Percentiles rank a stretch among this genome's conserved stretches.
These are phyloP conservation scores for Tyrophagus putrescentiae DNA, from an alignment of 1,140 invertebrate genomes.

Conservation along the genomic window DNA sequence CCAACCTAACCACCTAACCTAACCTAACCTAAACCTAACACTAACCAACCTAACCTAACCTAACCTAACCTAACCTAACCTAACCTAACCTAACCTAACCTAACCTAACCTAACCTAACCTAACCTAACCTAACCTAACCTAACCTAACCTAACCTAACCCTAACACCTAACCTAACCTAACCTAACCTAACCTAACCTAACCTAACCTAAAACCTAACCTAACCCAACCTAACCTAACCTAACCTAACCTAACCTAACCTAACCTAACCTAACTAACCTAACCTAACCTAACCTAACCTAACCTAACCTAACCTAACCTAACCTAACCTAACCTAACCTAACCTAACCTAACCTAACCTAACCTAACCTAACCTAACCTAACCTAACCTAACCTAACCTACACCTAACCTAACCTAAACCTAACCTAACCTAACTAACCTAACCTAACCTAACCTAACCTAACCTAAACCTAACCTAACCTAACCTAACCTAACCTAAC, in stretches of 20 bases:
- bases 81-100: constrained; percentile 25
- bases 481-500: neutral
- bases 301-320: constrained; percentile 21
- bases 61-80: constrained; percentile 26
- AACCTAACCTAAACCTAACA: too few relatives aligned
- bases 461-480: neutral
- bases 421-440: too few relatives aligned
- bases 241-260: constrained; percentile 26
- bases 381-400: constrained; percentile 23
- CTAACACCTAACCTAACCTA: constrained; percentile 19
- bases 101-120: constrained; percentile 26
- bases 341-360: constrained; percentile 28
- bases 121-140: constrained; percentile 24
- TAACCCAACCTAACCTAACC: constrained; percentile 25
- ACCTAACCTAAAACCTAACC: constrained; percentile 24
- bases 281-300: constrained; percentile 21
- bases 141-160: constrained; percentile 6
- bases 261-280: constrained; percentile 27
- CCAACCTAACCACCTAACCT: too few relatives aligned
- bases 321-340: constrained; percentile 24
- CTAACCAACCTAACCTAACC: constrained; percentile 23
- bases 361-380: constrained; percentile 27
- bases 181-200: constrained; percentile 26
- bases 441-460: neutral
- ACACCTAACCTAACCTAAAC: constrained; percentile 26